phyloP scores from a whole-genome alignment of 2,113 vertebrate species.

The Acanthochromis polyacanthus region DNA sequence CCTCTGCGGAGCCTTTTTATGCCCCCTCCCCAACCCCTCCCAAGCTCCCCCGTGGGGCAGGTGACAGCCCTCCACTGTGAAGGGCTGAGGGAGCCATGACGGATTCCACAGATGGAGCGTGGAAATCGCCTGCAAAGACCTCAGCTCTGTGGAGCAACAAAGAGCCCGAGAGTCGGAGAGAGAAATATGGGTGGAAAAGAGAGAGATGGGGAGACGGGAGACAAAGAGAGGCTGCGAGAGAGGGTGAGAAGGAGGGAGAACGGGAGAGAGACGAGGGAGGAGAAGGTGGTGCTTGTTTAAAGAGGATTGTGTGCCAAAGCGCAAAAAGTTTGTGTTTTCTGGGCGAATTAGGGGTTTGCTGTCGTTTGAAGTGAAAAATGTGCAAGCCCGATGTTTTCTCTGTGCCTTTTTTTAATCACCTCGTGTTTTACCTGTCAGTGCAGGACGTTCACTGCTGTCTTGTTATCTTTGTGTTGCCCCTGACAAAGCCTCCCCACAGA shows the following conservation, averaged over 20 bases:
- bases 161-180: conserved; percentile 81
- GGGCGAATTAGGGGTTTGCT: neutral
- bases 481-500: neutral
- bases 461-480: neutral
- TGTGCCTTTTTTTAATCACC: too few relatives aligned
- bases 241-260: conserved; percentile 52
- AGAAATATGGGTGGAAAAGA: conserved; percentile 90
- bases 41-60: conserved; percentile 93
- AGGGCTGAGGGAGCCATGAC: conserved; percentile 92
- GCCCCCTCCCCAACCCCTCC: conserved; percentile 68
- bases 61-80: conserved; percentile 94
- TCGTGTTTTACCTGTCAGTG: neutral
- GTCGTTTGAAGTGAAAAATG: conserved; percentile 16
- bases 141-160: conserved; percentile 93
- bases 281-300: conserved; percentile 75
- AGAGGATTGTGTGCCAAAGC: conserved; percentile 40
- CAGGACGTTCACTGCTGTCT: too few relatives aligned
- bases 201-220: conserved; percentile 86
- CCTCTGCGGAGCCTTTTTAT: conserved; percentile 86
- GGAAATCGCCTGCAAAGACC: conserved; percentile 96
- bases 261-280: conserved; percentile 77
- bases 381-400: neutral
- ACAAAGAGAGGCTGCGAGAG: conserved; percentile 45
- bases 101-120: conserved; percentile 99
- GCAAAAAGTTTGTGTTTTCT: conserved; percentile 18